Evolutionary conservation across 2,888 invertebrate genomes (phyloP).

Genomic region (Notodonta ziczac): DNA sequence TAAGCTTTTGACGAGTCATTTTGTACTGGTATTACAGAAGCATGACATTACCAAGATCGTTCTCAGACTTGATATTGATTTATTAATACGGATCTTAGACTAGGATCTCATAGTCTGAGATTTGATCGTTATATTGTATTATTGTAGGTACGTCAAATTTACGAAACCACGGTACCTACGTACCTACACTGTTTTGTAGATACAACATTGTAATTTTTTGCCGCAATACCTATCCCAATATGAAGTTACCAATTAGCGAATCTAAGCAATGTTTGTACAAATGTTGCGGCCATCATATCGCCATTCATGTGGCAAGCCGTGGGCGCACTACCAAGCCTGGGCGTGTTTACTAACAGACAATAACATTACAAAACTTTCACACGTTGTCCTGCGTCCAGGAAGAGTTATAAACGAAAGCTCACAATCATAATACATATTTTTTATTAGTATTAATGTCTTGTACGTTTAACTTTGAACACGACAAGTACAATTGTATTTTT

Average conservation of each 20-base stretch:
- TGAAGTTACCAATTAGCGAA: constrained; percentile 8
- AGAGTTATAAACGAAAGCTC: constrained; percentile 19
- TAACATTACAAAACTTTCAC: constrained; percentile 27
- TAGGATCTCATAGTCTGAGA: no score
- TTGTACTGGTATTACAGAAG: no score
- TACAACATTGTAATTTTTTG: not conserved
- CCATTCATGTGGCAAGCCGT: constrained; percentile 12
- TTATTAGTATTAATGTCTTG: constrained; percentile 5
- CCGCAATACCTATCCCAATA: not conserved
- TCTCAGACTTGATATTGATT: no score
- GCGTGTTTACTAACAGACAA: constrained; percentile 15
- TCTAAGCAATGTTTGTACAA: constrained; percentile 16
- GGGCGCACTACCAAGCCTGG: constrained; percentile 22
- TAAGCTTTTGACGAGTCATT: no score
- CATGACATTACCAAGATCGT: no score
- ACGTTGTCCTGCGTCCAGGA: constrained; percentile 15
- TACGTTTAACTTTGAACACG: constrained; percentile 1
- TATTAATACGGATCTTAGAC: no score
- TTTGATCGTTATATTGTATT: no score
- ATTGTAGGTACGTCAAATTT: no score
- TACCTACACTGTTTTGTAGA: not conserved
- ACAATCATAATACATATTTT: constrained; percentile 2
- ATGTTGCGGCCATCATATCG: constrained; percentile 16
- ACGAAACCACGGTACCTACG: no score
- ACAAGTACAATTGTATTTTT: not conserved